Evolutionary conservation across 1,140 invertebrate species (phyloP), one percentile per base, ranked within the genome.

Genomic region (Brachionus paranguensis): DNA sequence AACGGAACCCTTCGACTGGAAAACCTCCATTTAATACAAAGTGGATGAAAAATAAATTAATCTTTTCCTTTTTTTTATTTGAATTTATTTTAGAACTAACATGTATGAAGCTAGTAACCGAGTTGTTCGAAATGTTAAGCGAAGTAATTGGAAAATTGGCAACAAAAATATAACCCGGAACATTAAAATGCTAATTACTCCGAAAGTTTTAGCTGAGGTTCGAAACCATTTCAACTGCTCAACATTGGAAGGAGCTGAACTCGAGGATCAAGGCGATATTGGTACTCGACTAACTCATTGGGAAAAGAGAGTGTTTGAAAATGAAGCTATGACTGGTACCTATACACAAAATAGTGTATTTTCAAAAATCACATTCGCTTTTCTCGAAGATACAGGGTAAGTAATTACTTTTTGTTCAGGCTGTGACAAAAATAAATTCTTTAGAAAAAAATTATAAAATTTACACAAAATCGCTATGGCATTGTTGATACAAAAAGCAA

Each of bases 261-360:
- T 99, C 45, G 97, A 99, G 91, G 95, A 99, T 90, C 97, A 99
- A 90, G 96, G 96, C 0, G 95, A 95, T 84, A 95, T 98, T 86
- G 97, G 97, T 10, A 99, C 97, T 0, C 94, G 94, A 0, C 90
- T 99, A 10, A 99, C 97, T 1, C 97, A 99, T 88, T 99, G 97
- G 96, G 97, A 99, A 79, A 83, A 85, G 83, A 37, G 84, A 14
- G 50, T 84, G 2, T 85, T 86, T 60, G 84, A 85, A 74, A 99
- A 99, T 90, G 97, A 99, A 91, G 96, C 96, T 0, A 99, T 99
- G 97, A 99, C 97, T 0, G 97, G 97, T 0, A 99, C 96, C 0
- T 97, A 99, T 88, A 99, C 97, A 0, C 97, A 99, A 89, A 97
- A 98, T 90, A 96, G 96, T 0, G 95, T 98, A 0, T 98, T 99